phyloP scores from a whole-genome alignment of 1,140 invertebrate species.

The Oedothorax gibbosus region DNA sequence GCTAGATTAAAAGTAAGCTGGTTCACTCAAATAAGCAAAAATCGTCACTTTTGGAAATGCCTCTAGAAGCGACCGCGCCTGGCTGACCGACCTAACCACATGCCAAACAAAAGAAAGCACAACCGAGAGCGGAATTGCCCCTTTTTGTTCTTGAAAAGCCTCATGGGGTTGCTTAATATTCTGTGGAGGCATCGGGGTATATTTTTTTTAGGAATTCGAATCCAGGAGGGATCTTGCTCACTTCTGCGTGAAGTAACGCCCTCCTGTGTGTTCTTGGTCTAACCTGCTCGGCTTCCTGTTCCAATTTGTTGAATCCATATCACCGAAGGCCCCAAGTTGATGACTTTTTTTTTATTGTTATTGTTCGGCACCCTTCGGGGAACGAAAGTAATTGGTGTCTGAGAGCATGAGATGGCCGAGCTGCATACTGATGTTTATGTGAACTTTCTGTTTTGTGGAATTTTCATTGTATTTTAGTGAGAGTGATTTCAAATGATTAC shows the following conservation, averaged over 20 bases:
- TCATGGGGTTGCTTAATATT: conserved; percentile 38
- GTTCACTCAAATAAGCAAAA: too few relatives aligned
- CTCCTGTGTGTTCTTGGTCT: conserved; percentile 11
- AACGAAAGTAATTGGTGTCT: not conserved
- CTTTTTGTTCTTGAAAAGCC: conserved; percentile 20
- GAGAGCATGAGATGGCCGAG: too few relatives aligned
- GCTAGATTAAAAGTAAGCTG: too few relatives aligned
- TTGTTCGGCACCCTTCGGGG: not conserved
- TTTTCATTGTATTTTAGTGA: too few relatives aligned
- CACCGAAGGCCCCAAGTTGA: conserved; percentile 12
- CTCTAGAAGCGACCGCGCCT: conserved; percentile 31
- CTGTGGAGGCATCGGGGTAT: not conserved
- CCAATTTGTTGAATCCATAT: conserved; percentile 28
- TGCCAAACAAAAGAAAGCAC: not conserved
- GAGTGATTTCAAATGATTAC: too few relatives aligned
- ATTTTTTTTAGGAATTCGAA: conserved; percentile 3
- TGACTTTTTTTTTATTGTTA: not conserved
- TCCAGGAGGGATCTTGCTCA: not conserved
- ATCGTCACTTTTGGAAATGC: too few relatives aligned
- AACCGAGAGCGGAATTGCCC: conserved; percentile 12
- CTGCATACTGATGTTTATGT: too few relatives aligned
- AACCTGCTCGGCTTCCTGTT: conserved; percentile 37
- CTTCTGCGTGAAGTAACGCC: conserved; percentile 35
- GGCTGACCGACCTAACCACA: conserved; percentile 30
- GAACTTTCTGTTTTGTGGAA: too few relatives aligned